Evolutionary conservation across 2,888 invertebrate species (phyloP), one percentile per base, ranked within the genome.

Genomic region (Drosophila ochracea): DNA sequence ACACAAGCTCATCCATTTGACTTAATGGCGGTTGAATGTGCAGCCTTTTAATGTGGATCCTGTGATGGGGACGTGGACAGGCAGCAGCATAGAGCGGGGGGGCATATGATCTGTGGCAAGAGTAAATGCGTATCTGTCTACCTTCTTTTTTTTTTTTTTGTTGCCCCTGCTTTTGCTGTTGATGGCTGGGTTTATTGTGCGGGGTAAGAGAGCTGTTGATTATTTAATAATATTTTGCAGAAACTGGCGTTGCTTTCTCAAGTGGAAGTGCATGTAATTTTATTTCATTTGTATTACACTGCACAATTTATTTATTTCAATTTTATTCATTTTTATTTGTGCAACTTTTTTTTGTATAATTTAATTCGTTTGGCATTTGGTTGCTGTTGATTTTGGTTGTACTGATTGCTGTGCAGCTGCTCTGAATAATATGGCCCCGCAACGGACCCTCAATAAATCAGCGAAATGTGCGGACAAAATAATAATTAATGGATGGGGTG

Each of bases 21-120:
- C 92, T 92, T 92, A 92, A 92, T 92, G 89, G 92, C 92, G 90
- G 91, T 92, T 86, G 90, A 91, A 91, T 89, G 87, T 86, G 89
- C 76, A 76, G 87, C 85, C 85, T 87, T 89, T 88, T 88, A 86
- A 86, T 88, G 83, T 80, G 83, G 62, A 57, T 43, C 69, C 70
- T 43, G 70, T 65, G 64, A 52, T 39, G 62, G 70, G 72, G 62
- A 55, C 30, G 62, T 30, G 49, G 25, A n/a, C 11, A 4, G 41
- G 21, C 47, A 4, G 21, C 21, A 16, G 21, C 6, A 21, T 13
- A 43, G 13, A 13, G 21, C 31, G 9, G 9, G 9, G 9, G 7
- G 28, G 31, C 33, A 57, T 62, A 69, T 77, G 79, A 76, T 72
- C 68, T 82, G 79, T 82, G 68, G 76, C 76, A 67, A 65, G 70